Evolutionary conservation across 2,113 vertebrate species (phyloP).

Genomic region (Gambusia holbrooki): DNA sequence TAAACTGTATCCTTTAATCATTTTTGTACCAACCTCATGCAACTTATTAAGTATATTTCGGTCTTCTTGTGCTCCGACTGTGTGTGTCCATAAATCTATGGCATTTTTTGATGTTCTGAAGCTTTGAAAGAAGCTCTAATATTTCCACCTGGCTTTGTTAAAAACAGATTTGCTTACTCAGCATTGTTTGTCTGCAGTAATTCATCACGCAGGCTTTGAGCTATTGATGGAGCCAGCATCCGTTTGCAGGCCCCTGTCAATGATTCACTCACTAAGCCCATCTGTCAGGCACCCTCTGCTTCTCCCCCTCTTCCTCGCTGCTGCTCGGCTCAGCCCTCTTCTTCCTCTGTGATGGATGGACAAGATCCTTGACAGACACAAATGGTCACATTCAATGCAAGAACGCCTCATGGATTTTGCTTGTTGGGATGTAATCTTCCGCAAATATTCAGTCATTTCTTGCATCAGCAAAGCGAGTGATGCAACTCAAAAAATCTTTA

Average conservation of each 20-base stretch:
- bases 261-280: conserved; percentile 82
- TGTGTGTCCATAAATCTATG: neutral
- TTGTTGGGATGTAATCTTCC: conserved; percentile 35
- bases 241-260: conserved; percentile 82
- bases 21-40: neutral
- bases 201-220: conserved; percentile 82
- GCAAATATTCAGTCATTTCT: conserved; percentile 41
- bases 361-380: conserved; percentile 46
- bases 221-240: conserved; percentile 82
- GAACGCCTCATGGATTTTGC: conserved; percentile 30
- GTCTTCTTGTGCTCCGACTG: neutral
- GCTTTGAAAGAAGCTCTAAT: conserved; percentile 46
- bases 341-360: conserved; percentile 76
- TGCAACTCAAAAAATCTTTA: conserved; percentile 8
- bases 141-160: conserved; percentile 79
- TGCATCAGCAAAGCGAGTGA: conserved; percentile 55
- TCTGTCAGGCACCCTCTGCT: conserved; percentile 75
- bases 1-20: neutral
- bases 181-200: conserved; percentile 85
- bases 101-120: conserved; percentile 13
- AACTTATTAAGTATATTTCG: neutral
- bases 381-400: conserved; percentile 52
- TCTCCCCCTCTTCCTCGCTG: conserved; percentile 64
- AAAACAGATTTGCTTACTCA: conserved; percentile 82
- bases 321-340: conserved; percentile 62